Evolutionary conservation across 2,797 vertebrate species (phyloP), one percentile per base, ranked within the genome.

Genomic region (Distichodus sexfasciatus): DNA sequence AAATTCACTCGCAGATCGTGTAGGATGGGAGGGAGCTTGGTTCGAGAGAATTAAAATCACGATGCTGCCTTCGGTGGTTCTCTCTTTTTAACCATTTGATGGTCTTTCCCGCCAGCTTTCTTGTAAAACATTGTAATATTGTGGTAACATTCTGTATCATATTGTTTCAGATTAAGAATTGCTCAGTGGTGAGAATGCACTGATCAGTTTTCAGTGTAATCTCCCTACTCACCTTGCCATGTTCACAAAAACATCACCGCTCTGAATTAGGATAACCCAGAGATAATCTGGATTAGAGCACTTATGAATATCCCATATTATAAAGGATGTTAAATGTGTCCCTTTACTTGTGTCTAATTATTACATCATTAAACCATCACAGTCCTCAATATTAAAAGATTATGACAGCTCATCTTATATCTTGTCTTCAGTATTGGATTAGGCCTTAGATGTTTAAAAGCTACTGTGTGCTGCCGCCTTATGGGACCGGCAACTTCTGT

Each of bases 321-420:
- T 33, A 40, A 8, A 17, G 63, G 55, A 67, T 21, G 12, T 19
- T 38, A 54, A 36, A 0, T 21, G n/a, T 40, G 19, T 35, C 11
- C n/a, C 17, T 36, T 36, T 51, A 14, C 4, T 51, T 58, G 44
- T 15, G 40, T 59, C 3, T 41, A 61, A 72, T 60, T 69, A 64
- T 33, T 57, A 41, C n/a, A n/a, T n/a, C n/a, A n/a, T n/a, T n/a
- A n/a, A n/a, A n/a, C 29, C 0, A 35, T 40, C 57, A 55, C 11
- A n/a, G 14, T 11, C 5, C 14, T 47, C 23, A 29, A 15, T 54
- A 19, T 41, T 5, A 57, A 41, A 58, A 29, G n/a, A 26, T 31
- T 43, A 21, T 19, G 31, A 21, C 9, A 9, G 12, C 33, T 35
- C 38, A 35, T 2, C 17, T 35, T 23, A 55, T 46, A 40, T 28